These are phyloP conservation scores for Protaetia brevitarsis DNA, from an alignment of 1,140 invertebrate species.

Conservation along the genomic window DNA sequence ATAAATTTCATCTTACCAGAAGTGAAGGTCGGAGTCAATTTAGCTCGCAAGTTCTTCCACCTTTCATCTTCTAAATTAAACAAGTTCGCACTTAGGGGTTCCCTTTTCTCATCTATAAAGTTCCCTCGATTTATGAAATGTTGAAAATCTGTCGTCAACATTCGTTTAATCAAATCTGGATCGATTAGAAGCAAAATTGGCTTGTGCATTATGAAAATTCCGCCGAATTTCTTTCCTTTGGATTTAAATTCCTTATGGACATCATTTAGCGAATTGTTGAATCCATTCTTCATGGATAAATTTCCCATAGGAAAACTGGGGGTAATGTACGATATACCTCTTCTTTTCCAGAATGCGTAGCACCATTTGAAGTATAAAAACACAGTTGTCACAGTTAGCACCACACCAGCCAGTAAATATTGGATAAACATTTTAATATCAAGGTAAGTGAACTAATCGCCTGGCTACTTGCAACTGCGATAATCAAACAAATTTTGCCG, in stretches of 20 bases:
- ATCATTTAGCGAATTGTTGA: background rate
- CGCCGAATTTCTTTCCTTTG: constrained; percentile 41
- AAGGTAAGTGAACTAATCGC: too few relatives aligned
- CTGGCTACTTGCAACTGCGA: too few relatives aligned
- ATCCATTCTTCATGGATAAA: background rate
- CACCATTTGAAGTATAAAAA: background rate
- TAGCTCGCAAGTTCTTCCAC: constrained; percentile 50
- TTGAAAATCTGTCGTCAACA: constrained; percentile 54
- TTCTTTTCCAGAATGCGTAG: background rate
- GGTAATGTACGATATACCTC: background rate
- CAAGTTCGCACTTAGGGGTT: constrained; percentile 50
- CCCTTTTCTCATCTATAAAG: constrained; percentile 28
- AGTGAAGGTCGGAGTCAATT: constrained; percentile 52
- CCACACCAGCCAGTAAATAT: background rate
- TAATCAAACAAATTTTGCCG: too few relatives aligned
- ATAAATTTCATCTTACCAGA: constrained; percentile 51
- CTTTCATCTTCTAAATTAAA: constrained; percentile 47
- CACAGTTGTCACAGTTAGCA: background rate
- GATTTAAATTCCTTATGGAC: constrained; percentile 33
- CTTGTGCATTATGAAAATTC: constrained; percentile 51
- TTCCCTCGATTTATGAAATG: constrained; percentile 53
- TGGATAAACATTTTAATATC: background rate
- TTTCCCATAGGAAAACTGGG: background rate
- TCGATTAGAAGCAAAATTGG: constrained; percentile 54
- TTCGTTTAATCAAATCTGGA: constrained; percentile 58